These are phyloP conservation scores for Malacoraja senta DNA, from an alignment of 2,797 vertebrate genomes.

Conservation along the genomic window DNA sequence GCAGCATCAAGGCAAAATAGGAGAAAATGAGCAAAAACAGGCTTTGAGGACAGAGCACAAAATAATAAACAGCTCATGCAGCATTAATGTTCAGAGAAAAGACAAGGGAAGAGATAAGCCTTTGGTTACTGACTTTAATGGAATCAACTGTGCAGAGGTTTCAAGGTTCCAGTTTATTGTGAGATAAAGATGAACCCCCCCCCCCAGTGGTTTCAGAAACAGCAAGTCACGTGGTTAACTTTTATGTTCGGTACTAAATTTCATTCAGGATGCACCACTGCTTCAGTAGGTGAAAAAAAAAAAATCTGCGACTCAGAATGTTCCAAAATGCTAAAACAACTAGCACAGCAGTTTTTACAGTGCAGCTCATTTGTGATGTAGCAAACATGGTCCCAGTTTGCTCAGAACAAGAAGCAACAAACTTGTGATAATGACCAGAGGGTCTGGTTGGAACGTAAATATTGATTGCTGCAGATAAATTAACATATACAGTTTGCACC, in stretches of 20 bases:
- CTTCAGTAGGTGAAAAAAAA: background rate
- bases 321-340: background rate
- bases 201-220: background rate
- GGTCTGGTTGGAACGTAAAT: background rate
- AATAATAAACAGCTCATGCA: background rate
- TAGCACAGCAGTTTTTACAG: background rate
- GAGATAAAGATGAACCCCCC: too few species aligned
- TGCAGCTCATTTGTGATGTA: background rate
- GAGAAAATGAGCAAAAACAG: background rate
- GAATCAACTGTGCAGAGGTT: too few species aligned
- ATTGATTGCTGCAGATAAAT: background rate
- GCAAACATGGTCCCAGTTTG: background rate
- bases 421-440: background rate
- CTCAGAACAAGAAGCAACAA: background rate
- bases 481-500: background rate
- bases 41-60: background rate
- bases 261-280: background rate
- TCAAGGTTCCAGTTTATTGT: too few species aligned
- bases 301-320: background rate
- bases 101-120: too few species aligned
- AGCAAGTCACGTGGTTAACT: background rate
- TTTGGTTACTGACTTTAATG: too few species aligned
- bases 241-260: background rate
- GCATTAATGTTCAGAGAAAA: background rate
- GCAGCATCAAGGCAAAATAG: background rate